These are phyloP conservation scores for Discoglossus pictus DNA, from an alignment of 2,797 vertebrate species.

Conservation along the genomic window DNA sequence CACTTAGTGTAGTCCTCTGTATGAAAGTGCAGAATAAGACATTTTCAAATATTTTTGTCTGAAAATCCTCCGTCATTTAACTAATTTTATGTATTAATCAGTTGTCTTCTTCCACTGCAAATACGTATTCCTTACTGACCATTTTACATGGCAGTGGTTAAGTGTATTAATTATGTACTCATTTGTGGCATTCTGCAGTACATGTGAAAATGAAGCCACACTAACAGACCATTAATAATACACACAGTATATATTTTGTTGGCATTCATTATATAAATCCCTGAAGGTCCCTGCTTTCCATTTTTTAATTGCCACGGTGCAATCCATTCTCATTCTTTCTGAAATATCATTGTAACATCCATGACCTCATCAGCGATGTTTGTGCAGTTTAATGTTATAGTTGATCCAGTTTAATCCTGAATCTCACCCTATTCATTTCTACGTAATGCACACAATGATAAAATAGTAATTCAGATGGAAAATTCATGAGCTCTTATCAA, in stretches of 20 bases:
- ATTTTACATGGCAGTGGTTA: too few relatives aligned
- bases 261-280: background rate
- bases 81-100: too few relatives aligned
- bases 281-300: conserved; percentile 2
- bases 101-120: too few relatives aligned
- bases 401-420: conserved; percentile 25
- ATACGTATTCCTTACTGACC: too few relatives aligned
- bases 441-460: conserved; percentile 4
- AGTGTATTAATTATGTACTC: too few relatives aligned
- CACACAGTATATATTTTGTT: conserved; percentile 5
- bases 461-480: conserved; percentile 9
- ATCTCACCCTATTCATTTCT: conserved; percentile 32
- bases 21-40: too few relatives aligned
- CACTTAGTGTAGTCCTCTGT: too few relatives aligned
- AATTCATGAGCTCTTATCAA: background rate
- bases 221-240: background rate
- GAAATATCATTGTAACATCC: background rate
- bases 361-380: background rate
- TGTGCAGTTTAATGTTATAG: background rate
- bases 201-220: too few relatives aligned
- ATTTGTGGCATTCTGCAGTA: too few relatives aligned
- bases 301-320: conserved; percentile 11
- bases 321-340: background rate
- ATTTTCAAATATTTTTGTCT: too few relatives aligned
- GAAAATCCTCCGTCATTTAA: too few relatives aligned